phyloP scores from a whole-genome alignment of 1,140 invertebrate species.

The Ceratina calcarata region DNA sequence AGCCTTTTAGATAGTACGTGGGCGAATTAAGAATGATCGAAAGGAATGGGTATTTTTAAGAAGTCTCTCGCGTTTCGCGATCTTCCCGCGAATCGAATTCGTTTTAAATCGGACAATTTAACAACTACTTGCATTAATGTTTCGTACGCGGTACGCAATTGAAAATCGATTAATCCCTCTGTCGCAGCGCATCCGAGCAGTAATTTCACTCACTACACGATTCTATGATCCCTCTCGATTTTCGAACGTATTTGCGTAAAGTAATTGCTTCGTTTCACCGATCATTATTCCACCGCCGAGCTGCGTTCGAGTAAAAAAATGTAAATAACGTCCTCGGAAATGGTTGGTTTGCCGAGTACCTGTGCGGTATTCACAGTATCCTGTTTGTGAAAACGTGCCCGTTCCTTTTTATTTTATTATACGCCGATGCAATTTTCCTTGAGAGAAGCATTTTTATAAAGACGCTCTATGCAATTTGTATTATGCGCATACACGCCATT shows the following conservation, averaged over 20 bases:
- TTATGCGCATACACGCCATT: not conserved
- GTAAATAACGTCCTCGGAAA: too few species aligned
- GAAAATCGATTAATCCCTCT: not conserved
- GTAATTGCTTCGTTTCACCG: conserved; percentile 16
- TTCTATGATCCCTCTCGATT: not conserved
- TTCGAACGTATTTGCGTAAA: conserved; percentile 19
- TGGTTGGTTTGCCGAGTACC: too few species aligned
- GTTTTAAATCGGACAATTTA: too few species aligned
- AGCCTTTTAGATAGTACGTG: too few species aligned
- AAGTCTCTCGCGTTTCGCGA: too few species aligned
- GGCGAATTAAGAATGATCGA: too few species aligned
- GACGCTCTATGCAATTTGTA: not conserved
- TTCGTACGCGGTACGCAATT: not conserved
- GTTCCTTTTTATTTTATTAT: too few species aligned
- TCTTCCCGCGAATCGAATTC: too few species aligned
- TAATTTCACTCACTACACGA: not conserved
- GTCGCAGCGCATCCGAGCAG: not conserved
- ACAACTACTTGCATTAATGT: too few species aligned
- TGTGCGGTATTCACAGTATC: too few species aligned
- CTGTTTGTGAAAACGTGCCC: not conserved
- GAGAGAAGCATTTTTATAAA: not conserved
- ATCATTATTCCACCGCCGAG: not conserved
- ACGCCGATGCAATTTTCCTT: not conserved
- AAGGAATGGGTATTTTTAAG: too few species aligned
- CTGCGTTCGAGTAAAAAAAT: not conserved